Conservation (phyloP, 2,888 invertebrate genomes). For the Noctua pronuba region DNA sequence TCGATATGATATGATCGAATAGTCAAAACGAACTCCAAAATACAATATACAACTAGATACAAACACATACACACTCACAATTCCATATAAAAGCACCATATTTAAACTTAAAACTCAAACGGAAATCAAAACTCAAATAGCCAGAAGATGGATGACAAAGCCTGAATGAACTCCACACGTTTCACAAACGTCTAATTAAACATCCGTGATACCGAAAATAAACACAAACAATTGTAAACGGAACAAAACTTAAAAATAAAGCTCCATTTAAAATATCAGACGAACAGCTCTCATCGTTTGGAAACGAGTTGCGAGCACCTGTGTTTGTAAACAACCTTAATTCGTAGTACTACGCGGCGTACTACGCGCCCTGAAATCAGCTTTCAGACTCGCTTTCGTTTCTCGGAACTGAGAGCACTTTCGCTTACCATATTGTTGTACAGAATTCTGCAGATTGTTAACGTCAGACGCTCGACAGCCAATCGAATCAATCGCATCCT, state of each 20-base stretch:
- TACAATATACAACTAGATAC: neutral
- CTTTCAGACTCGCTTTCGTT: conserved; percentile 43
- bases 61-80: neutral
- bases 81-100: too few relatives aligned
- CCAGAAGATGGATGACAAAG: neutral
- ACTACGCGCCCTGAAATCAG: conserved; percentile 13
- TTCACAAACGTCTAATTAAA: neutral
- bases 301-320: neutral
- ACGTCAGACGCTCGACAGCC: neutral
- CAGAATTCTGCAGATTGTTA: neutral
- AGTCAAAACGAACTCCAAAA: neutral
- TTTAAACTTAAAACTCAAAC: neutral
- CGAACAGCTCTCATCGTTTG: neutral
- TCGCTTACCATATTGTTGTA: conserved; percentile 1
- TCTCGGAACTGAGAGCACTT: conserved; percentile 20
- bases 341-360: conserved; percentile 41
- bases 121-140: conserved; percentile 2
- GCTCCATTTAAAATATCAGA: neutral
- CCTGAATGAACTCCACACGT: neutral
- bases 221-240: neutral
- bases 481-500: neutral
- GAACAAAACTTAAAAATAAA: neutral
- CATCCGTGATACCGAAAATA: neutral
- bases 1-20: neutral
- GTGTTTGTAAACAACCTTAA: conserved; percentile 50